Base-by-base conservation (phyloP, 2,797 vertebrate genomes). In the Arctocebus calabarensis region DNA sequence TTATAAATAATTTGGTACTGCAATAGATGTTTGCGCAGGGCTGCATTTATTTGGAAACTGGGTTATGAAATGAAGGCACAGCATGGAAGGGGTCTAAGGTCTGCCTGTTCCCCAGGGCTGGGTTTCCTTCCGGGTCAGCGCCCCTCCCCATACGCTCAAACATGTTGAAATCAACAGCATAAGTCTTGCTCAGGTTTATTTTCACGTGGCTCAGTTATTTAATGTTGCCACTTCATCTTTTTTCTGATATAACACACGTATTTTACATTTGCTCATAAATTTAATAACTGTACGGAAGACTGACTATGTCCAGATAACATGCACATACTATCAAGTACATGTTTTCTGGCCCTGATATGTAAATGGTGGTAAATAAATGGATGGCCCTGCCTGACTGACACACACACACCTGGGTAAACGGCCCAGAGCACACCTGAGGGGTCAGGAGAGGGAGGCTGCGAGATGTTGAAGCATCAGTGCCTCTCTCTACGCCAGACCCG, bases 231-330 rank as follows among this genome's bases (percentile, higher is more conserved):
- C 17, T 75, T 37, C 27, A 77, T 74, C 68, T 68, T 12, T 79
- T 87, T 82, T 17, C 19, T 23, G 59, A 73, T 34, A 83, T 48
- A 13, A 94, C 23, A 77, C 7, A 91, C 10, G 68, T 43, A 55
- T 84, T 78, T 95, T 85, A 66, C 68, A 59, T 12, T 70, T 73
- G 71, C 8, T 88, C 17, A 40, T 59, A 17, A 59, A 57, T 89
- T 81, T 27, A 90, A 79, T 6, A 62, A 78, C n/a, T 64, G 79
- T 27, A 75, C 20, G 84, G 22, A 71, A 87, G 90, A 75, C 7
- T 34, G 34, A 16, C 43, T 40, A 61, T 45, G 10, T 32, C 7
- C 57, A 91, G 4, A 70, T 48, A 66, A 43, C 40, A 70, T 11
- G 40, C 4, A 91, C 32, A 66, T 20, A 9, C 64, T 4, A 66